phyloP scores from a whole-genome alignment of 2,888 invertebrate species.

The Macroteleia sp. region DNA sequence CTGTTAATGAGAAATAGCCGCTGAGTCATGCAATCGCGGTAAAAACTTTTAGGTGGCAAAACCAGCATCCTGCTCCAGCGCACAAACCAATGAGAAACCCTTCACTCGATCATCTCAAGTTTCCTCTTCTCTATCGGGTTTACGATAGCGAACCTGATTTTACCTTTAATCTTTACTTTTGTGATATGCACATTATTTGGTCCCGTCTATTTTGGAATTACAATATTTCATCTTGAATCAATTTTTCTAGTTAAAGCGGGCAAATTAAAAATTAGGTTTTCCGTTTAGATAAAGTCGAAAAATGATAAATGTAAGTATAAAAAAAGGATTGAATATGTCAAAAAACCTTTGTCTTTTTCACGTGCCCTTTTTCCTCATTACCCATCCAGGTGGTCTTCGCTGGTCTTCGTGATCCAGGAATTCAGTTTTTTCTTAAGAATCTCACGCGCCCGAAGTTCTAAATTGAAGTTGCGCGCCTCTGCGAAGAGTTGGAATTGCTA shows the following conservation, averaged over 20 bases:
- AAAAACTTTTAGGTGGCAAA: conserved; percentile 65
- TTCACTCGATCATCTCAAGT: conserved; percentile 36
- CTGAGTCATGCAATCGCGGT: conserved; percentile 75
- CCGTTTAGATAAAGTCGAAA: no score
- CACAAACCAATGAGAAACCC: conserved; percentile 75
- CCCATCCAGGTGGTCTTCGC: conserved; percentile 57
- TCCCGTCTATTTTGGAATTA: no score
- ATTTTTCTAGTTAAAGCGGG: no score
- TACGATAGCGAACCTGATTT: no score
- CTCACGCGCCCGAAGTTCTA: conserved; percentile 44
- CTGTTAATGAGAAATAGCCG: conserved; percentile 82
- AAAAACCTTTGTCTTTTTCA: not conserved
- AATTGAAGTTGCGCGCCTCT: conserved; percentile 38
- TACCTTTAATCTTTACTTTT: no score
- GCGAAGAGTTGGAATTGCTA: conserved; percentile 1
- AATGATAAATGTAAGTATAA: no score
- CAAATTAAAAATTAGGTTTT: no score
- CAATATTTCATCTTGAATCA: no score
- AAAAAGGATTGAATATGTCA: not conserved
- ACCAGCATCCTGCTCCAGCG: conserved; percentile 54
- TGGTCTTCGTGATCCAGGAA: conserved; percentile 59
- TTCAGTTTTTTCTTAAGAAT: conserved; percentile 26
- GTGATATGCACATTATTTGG: no score
- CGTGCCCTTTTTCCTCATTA: conserved; percentile 25
- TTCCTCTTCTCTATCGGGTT: conserved; percentile 34